Percentiles rank a stretch among this genome's conserved stretches.
phyloP scores from a whole-genome alignment of 2,113 vertebrate species.

The Hippocampus barbouri region DNA sequence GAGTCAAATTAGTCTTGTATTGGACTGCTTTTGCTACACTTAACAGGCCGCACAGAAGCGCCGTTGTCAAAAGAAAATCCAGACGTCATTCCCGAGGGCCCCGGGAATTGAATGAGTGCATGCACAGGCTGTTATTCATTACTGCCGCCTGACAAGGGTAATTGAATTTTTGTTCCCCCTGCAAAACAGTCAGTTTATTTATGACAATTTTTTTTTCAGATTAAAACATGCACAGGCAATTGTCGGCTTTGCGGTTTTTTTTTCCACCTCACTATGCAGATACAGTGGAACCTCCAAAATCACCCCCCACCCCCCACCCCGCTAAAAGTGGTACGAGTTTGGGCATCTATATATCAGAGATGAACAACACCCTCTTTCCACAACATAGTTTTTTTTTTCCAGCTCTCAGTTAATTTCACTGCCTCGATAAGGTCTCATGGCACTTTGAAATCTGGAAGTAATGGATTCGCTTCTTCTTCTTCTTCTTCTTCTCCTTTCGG shows the following conservation, averaged over 20 bases:
- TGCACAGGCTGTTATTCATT: constrained; percentile 66
- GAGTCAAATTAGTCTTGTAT: constrained; percentile 60
- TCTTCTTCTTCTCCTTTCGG: no score
- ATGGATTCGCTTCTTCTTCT: neutral
- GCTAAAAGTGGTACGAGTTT: neutral
- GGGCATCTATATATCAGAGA: no score
- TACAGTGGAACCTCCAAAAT: neutral
- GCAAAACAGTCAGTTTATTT: constrained; percentile 60
- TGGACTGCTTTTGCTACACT: constrained; percentile 53
- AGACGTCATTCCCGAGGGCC: constrained; percentile 51
- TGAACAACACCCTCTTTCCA: no score
- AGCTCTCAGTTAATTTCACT: neutral
- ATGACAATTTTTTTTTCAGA: constrained; percentile 28
- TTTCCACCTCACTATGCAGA: neutral
- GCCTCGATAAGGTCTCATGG: neutral
- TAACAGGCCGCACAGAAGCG: constrained; percentile 33
- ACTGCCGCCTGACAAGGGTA: constrained; percentile 56
- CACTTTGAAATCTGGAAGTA: neutral
- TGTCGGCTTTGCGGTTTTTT: constrained; percentile 11
- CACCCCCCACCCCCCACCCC: neutral
- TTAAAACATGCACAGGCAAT: constrained; percentile 28
- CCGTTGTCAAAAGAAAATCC: constrained; percentile 35
- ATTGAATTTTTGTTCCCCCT: constrained; percentile 59
- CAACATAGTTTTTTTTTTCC: neutral
- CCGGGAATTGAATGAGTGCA: constrained; percentile 67